These are phyloP conservation scores for Eurystomus gularis DNA, from an alignment of 2,113 vertebrate genomes.

Conservation along the genomic window DNA sequence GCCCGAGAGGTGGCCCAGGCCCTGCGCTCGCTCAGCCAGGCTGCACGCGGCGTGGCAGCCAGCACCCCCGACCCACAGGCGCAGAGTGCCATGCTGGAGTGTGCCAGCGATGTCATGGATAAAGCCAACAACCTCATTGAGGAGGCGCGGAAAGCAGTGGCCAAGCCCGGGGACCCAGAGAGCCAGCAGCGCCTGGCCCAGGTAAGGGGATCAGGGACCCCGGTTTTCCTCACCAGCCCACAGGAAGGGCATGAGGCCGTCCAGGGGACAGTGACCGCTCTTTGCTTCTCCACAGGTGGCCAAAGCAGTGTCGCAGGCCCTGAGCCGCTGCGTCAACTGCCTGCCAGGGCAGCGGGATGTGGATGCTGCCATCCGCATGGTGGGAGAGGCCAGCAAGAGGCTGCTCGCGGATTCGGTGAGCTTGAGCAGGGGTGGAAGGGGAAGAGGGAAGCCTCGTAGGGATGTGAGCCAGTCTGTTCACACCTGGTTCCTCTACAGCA, in stretches of 20 bases:
- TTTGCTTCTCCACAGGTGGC: slow-evolving; percentile 82
- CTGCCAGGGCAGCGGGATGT: slow-evolving; percentile 94
- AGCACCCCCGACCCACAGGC: slow-evolving; percentile 79
- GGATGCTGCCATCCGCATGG: slow-evolving; percentile 90
- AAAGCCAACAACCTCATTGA: slow-evolving; percentile 94
- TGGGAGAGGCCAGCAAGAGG: slow-evolving; percentile 94
- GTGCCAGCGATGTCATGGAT: slow-evolving; percentile 89
- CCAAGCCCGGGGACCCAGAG: slow-evolving; percentile 89
- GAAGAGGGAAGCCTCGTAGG: neutral
- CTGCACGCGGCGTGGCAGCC: slow-evolving; percentile 89
- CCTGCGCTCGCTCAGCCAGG: slow-evolving; percentile 86
- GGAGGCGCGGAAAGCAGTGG: slow-evolving; percentile 90
- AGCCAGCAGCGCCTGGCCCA: slow-evolving; percentile 94
- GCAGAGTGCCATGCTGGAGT: slow-evolving; percentile 88
- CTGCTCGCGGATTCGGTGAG: slow-evolving; percentile 87
- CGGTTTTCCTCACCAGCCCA: rapidly evolving
- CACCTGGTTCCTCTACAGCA: rapidly evolving
- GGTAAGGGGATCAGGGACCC: slow-evolving; percentile 61
- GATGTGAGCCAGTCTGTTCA: rapidly evolving
- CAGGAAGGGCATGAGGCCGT: neutral
- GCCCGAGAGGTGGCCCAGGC: slow-evolving; percentile 94
- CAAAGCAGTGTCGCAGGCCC: slow-evolving; percentile 93
- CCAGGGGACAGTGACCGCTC: rapidly evolving
- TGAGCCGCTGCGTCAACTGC: slow-evolving; percentile 93
- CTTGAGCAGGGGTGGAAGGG: neutral